Percentiles rank a stretch among this genome's conserved stretches.
phyloP scores from a whole-genome alignment of 2,113 vertebrate species.

The Hylia prasina region DNA sequence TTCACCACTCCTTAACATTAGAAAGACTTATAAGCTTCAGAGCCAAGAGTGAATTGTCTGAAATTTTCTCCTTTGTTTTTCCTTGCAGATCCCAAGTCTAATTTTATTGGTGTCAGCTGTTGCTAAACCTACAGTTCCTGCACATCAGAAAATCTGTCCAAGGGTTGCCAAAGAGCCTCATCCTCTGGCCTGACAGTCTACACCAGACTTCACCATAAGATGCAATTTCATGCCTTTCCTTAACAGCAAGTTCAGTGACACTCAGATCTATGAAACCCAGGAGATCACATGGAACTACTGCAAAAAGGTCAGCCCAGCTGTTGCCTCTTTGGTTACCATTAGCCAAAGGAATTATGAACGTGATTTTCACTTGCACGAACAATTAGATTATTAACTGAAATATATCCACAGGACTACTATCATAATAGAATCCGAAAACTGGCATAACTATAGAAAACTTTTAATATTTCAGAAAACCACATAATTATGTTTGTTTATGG shows the following conservation, averaged over 20 bases:
- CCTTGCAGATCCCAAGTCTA: neutral
- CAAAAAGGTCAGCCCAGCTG: neutral
- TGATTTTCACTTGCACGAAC: neutral
- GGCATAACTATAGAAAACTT: neutral
- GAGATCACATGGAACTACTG: neutral
- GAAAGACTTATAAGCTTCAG: neutral
- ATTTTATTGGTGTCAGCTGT: neutral
- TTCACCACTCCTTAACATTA: neutral
- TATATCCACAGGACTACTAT: neutral
- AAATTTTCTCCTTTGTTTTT: neutral
- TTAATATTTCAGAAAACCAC: neutral
- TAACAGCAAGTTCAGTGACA: neutral
- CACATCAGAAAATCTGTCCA: neutral
- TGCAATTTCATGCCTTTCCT: neutral
- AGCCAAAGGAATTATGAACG: neutral
- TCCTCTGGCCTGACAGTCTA: neutral
- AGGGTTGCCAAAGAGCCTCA: neutral
- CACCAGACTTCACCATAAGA: neutral
- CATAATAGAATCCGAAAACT: neutral
- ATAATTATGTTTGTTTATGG: neutral
- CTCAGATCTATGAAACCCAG: neutral
- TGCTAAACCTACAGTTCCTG: neutral
- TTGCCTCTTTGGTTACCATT: neutral
- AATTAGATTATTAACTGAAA: neutral
- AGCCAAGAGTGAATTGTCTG: neutral